Evolutionary conservation across 2,888 invertebrate genomes (phyloP), one percentile per base, ranked within the genome.

Genomic region (Macrophya annulata): DNA sequence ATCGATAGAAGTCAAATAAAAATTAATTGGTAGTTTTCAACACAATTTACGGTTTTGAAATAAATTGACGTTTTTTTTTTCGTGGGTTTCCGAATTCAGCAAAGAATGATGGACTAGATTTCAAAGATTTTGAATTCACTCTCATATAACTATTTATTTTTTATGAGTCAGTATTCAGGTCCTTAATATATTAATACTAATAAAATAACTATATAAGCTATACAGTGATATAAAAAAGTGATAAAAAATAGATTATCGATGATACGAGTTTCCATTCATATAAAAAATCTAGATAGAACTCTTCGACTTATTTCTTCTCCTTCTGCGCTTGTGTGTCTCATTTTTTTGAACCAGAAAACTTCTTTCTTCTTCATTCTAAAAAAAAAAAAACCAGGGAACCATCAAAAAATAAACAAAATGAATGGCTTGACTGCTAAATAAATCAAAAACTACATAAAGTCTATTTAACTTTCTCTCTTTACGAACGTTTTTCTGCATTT

Each of bases 151-250:
- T 48, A 76, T 79, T 59, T 37, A 48, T 55, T 79, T 59, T 79
- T 37, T 51, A 51, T 43, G 59, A 62, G 31, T 62, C 25, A 81
- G 43, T 12, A 79, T 59, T 79, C n/a, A 81, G 12, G 4, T 81
- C 31, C 81, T 59, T 21, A 81, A 62, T 62, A 62, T 43, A 62
- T 81, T 59, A 81, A 81, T 81, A 59, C 37, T 81, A 81, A 43
- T 43, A 81, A 43, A 62, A 81, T 62, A 81, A 62, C 62, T 45
- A 62, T 43, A n/a, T 25, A 81, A 81, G 81, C 59, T 81, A 81
- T 81, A 59, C 81, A 81, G 31, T 81, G 62, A 51, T 81, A 81
- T 43, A 81, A 81, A 81, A 81, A 81, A 40, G 43, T 81, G 31
- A 62, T 43, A 81, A 40, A 81, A 81, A 81, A 81, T 81, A 81